Evolutionary conservation across 2,113 vertebrate genomes (phyloP).

Genomic region (Nibea albiflora): DNA sequence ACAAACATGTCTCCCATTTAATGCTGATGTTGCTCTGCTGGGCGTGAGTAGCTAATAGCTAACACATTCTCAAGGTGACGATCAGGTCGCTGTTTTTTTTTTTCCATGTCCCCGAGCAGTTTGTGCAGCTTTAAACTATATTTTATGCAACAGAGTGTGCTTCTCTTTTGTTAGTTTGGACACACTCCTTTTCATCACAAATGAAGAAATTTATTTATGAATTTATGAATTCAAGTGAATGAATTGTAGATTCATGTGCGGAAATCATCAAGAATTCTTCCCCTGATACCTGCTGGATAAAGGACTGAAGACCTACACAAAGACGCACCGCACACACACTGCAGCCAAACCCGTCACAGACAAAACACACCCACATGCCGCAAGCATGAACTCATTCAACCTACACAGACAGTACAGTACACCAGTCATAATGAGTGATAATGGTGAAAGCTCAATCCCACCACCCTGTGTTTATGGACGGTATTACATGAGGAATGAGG

Average conservation of each 20-base stretch:
- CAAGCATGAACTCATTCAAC: constrained; percentile 46
- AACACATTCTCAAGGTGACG: background rate
- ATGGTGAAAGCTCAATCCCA: constrained; percentile 33
- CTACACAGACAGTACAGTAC: background rate
- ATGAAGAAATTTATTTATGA: background rate
- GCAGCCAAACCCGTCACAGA: constrained; percentile 25
- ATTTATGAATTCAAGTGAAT: background rate
- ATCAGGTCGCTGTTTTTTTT: background rate
- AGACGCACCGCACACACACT: constrained; percentile 25
- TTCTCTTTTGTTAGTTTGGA: background rate
- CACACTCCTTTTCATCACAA: background rate
- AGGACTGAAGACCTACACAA: background rate
- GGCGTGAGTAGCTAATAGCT: background rate
- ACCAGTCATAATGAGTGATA: background rate
- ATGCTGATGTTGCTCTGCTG: background rate
- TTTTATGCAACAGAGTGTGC: background rate
- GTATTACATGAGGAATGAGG: constrained; percentile 18
- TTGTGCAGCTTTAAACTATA: background rate
- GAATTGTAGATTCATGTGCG: background rate
- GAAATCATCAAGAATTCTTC: background rate
- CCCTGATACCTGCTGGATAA: constrained; percentile 16
- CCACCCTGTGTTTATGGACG: constrained; percentile 53
- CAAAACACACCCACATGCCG: background rate
- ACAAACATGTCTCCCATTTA: background rate
- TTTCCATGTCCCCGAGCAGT: too few relatives aligned